Percentiles rank a stretch among this genome's conserved stretches.
phyloP scores from a whole-genome alignment of 2,888 invertebrate species.

The Epinotia bilunana region DNA sequence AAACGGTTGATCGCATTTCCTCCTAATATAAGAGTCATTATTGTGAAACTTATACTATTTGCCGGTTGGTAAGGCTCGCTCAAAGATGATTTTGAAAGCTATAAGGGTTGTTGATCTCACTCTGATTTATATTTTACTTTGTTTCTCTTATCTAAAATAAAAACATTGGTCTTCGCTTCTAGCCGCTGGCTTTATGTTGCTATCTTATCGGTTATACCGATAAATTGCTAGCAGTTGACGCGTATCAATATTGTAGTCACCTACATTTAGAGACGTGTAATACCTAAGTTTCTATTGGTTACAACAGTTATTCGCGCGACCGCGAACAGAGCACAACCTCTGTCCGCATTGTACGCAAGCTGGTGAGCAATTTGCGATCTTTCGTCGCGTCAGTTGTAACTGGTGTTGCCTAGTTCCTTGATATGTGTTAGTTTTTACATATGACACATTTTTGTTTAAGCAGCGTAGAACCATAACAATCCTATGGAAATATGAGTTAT shows the following conservation, averaged over 20 bases:
- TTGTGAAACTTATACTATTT: conserved; percentile 18
- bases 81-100: neutral
- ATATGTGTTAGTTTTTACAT: neutral
- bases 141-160: neutral
- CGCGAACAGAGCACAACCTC: conserved; percentile 67
- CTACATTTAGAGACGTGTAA: conserved; percentile 60
- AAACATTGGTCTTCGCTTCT: conserved; percentile 8
- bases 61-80: neutral
- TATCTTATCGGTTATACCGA: conserved; percentile 69
- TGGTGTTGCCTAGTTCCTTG: conserved; percentile 16
- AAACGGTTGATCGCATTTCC: conserved; percentile 46
- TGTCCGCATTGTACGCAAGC: conserved; percentile 50
- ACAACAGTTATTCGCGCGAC: conserved; percentile 75
- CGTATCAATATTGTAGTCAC: conserved; percentile 68
- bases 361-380: conserved; percentile 45
- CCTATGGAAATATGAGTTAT: neutral
- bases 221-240: conserved; percentile 77
- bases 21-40: conserved; percentile 29
- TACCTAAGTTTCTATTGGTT: conserved; percentile 61
- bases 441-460: neutral
- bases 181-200: conserved; percentile 40
- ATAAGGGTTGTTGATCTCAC: neutral
- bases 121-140: neutral
- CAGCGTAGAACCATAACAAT: neutral
- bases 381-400: conserved; percentile 12